Conservation (phyloP, 2,888 invertebrate genomes). For the Iselma pallidipennis region DNA sequence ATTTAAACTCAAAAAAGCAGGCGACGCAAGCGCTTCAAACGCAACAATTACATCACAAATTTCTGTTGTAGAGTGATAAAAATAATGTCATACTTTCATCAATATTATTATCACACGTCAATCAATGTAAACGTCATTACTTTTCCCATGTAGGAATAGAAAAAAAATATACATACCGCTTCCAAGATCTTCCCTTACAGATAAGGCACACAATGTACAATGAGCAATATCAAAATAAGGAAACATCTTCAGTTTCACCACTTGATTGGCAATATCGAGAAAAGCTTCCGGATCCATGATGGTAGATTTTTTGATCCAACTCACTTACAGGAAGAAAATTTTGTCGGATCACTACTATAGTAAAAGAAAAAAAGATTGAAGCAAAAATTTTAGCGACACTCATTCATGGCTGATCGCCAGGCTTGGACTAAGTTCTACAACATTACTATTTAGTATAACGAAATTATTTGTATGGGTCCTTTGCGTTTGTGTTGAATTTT, state of each 20-base stretch:
- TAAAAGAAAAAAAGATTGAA: conserved; percentile 11
- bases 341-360: neutral
- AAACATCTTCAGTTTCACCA: conserved; percentile 98
- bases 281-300: conserved; percentile 95
- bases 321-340: neutral
- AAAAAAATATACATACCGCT: conserved; percentile 67
- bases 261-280: conserved; percentile 97
- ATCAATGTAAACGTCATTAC: too few species aligned
- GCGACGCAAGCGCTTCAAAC: conserved; percentile 10
- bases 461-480: neutral
- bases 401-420: conserved; percentile 26
- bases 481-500: conserved; percentile 8
- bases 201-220: conserved; percentile 90
- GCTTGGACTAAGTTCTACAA: conserved; percentile 21
- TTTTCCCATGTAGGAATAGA: too few species aligned
- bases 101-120: neutral
- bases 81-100: neutral
- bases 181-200: conserved; percentile 94
- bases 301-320: neutral
- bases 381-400: conserved; percentile 23
- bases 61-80: neutral
- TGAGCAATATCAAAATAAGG: conserved; percentile 99
- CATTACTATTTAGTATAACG: neutral
- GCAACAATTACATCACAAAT: conserved; percentile 11
- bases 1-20: neutral